Evolutionary conservation across 2,797 vertebrate genomes (phyloP).

Genomic region (Sebastes minor): DNA sequence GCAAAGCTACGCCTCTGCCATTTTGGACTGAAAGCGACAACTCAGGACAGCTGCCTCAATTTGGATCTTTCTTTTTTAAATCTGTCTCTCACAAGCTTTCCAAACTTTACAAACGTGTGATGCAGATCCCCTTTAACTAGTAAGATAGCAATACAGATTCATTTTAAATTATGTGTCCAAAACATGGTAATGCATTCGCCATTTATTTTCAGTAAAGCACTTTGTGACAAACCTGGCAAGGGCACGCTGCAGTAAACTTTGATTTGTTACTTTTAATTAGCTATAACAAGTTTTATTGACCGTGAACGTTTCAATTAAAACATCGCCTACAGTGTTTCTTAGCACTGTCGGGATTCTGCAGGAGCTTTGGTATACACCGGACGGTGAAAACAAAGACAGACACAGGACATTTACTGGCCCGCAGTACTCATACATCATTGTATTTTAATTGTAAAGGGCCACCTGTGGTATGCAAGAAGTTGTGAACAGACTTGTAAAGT

Average conservation of each 20-base stretch:
- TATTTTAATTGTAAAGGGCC: constrained; percentile 18
- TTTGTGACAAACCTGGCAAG: not conserved
- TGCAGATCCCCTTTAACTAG: not conserved
- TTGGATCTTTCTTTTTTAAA: not conserved
- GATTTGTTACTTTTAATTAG: not conserved
- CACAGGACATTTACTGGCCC: not conserved
- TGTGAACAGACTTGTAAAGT: constrained; percentile 4
- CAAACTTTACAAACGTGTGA: not conserved
- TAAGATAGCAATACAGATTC: not conserved
- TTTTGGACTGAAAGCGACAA: too few relatives aligned
- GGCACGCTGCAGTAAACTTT: not conserved
- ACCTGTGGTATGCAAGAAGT: constrained; percentile 1
- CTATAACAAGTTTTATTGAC: not conserved
- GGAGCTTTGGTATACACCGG: not conserved
- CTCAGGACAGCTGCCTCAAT: not conserved
- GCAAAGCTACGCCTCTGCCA: too few relatives aligned
- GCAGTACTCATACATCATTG: not conserved
- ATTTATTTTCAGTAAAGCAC: not conserved
- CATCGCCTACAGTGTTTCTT: not conserved
- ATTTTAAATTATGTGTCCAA: not conserved
- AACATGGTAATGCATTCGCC: not conserved
- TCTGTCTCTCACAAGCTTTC: not conserved
- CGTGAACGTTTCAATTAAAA: not conserved
- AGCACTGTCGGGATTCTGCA: not conserved
- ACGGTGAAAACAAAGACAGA: not conserved